Conservation (phyloP, 2,888 invertebrate genomes). For the Odontocerum albicorne region DNA sequence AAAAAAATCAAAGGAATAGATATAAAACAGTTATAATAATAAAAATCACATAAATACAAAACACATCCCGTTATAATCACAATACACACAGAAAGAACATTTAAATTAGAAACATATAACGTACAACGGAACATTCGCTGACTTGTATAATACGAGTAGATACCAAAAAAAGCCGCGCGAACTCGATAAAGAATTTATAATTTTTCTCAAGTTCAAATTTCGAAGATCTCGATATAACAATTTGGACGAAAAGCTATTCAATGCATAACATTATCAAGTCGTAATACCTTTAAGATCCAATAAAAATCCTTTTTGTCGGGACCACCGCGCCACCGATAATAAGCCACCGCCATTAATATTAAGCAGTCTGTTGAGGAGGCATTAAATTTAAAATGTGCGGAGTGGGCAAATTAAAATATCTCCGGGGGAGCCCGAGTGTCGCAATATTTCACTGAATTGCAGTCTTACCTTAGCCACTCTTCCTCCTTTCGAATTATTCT, state of each 20-base stretch:
- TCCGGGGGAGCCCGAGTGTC: background rate
- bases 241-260: background rate
- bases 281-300: background rate
- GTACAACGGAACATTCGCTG: too few relatives aligned
- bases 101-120: too few relatives aligned
- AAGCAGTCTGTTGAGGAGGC: constrained; percentile 3
- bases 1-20: too few relatives aligned
- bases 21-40: too few relatives aligned
- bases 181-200: too few relatives aligned
- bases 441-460: constrained; percentile 14
- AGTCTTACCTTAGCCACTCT: background rate
- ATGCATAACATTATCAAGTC: background rate
- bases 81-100: too few relatives aligned
- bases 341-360: constrained; percentile 12
- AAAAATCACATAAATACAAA: too few relatives aligned
- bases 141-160: too few relatives aligned
- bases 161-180: too few relatives aligned
- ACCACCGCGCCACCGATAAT: background rate
- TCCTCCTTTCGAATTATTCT: background rate
- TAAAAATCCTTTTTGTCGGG: constrained; percentile 1
- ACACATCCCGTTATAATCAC: too few relatives aligned
- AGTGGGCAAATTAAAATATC: constrained; percentile 14
- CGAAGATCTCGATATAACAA: too few relatives aligned
- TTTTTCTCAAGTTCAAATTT: too few relatives aligned
- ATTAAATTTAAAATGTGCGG: constrained; percentile 19